Conservation (phyloP, 2,113 vertebrate genomes). For the Erythrocebus patas region DNA sequence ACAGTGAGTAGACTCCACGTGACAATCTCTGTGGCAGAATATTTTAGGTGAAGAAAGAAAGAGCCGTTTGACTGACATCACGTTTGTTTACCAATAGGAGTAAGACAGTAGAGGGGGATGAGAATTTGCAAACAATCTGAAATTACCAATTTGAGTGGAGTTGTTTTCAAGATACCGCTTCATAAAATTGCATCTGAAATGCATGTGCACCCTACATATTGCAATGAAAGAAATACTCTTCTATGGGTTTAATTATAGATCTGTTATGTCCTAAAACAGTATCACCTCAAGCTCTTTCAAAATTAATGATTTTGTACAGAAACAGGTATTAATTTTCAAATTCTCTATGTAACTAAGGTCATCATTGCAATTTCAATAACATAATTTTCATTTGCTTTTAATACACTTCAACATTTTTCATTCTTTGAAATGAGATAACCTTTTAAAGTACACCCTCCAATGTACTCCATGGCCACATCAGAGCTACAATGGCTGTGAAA, state of each 20-base stretch:
- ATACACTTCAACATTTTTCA: slow-evolving; percentile 24
- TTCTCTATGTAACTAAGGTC: slow-evolving; percentile 48
- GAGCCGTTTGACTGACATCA: not conserved
- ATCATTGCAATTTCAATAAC: slow-evolving; percentile 37
- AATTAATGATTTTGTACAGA: slow-evolving; percentile 29
- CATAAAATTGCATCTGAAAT: not conserved
- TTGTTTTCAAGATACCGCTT: not conserved
- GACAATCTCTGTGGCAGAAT: not conserved
- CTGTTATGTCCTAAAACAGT: not conserved
- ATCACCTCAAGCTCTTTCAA: not conserved
- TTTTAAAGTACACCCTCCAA: not conserved
- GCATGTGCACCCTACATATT: not conserved
- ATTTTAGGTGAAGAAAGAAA: not conserved
- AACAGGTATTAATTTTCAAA: slow-evolving; percentile 50
- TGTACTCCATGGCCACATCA: not conserved
- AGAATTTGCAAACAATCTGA: not conserved
- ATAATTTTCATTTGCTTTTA: slow-evolving; percentile 52
- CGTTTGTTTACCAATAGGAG: not conserved
- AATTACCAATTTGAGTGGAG: not conserved
- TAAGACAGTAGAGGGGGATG: fast-evolving
- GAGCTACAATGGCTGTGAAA: not conserved
- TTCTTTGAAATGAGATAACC: slow-evolving; percentile 42
- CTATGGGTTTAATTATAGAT: not conserved
- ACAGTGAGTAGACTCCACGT: not conserved
- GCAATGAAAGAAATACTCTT: not conserved